These are phyloP conservation scores for Neuroterus valhalla DNA, from an alignment of 1,140 invertebrate genomes.

Conservation along the genomic window DNA sequence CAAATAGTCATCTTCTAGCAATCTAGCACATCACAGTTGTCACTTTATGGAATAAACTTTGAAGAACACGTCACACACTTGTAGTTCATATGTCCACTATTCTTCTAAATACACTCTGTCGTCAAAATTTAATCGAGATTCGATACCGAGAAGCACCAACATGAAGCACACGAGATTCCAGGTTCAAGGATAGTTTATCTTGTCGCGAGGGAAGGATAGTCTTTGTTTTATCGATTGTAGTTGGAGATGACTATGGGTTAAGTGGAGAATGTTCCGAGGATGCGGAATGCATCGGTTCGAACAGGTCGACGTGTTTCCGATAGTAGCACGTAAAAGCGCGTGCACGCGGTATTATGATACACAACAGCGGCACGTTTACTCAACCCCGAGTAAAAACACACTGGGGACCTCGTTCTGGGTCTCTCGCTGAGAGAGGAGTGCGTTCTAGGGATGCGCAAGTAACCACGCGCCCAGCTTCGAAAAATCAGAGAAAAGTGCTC, in stretches of 20 bases:
- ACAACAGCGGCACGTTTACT: conserved; percentile 74
- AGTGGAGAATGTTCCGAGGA: background rate
- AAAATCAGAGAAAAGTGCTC: conserved; percentile 47
- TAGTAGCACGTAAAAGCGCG: conserved; percentile 63
- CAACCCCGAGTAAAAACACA: conserved; percentile 75
- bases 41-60: conserved; percentile 10
- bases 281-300: conserved; percentile 15
- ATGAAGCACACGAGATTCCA: background rate
- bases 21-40: background rate
- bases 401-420: conserved; percentile 65
- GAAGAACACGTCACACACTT: conserved; percentile 1
- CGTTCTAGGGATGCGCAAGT: conserved; percentile 51
- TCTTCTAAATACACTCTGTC: background rate
- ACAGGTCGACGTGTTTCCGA: conserved; percentile 41
- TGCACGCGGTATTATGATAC: conserved; percentile 72
- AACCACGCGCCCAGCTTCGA: conserved; percentile 41
- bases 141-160: too few species aligned
- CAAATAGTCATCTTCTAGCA: background rate
- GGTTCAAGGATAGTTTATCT: background rate
- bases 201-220: background rate
- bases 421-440: conserved; percentile 48
- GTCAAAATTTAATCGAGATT: too few species aligned
- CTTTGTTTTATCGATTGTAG: conserved; percentile 7
- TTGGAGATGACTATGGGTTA: background rate
- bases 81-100: background rate